Evolutionary conservation across 2,888 invertebrate genomes (phyloP), one percentile per base, ranked within the genome.

Genomic region (Euproctis similis): DNA sequence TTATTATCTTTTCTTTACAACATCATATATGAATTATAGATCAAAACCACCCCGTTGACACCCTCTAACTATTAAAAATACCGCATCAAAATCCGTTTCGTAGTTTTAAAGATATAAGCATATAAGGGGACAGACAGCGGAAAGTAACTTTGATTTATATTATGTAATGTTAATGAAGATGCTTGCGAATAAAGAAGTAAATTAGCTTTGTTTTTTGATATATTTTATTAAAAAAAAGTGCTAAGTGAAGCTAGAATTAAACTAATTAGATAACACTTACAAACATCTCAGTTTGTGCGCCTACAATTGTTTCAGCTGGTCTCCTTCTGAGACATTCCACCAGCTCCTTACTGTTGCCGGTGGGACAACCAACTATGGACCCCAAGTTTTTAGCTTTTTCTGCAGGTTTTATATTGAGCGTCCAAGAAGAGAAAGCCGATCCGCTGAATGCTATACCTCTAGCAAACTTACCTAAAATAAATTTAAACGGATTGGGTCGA

Each of bases 391-490:
- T 75, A 0, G 92, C 87, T 43, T 90, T 90, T 42, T 88, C 86
- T 1, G 78, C 70, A 0, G 89, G 82, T 12, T 86, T 86, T 46
- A 87, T 81, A 1, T 85, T 73, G 29, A 89, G 73, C 0, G 88
- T 75, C 88, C 88, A 89, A 0, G 89, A 86, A 30, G 87, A 77
- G 8, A 92, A 75, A 0, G 90, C 87, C 1, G 88, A 85, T 0
- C 93, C 93, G 52, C 93, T 93, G 59, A 88, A 87, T 0, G 92
- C 91, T 28, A 90, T 87, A 6, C 89, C 91, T 12, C 86, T 71
- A 37, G 85, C 64, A 55, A 89, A 89, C 8, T 86, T 68, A 7
- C 86, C 89, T 87, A 54, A n/a, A 12, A n/a, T 12, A 8, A 6
- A 26, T 12, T 4, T 14, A 4, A 14, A 14, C 6, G 4, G 14